These are phyloP conservation scores for Drosophila neocordata DNA, from an alignment of 1,140 invertebrate genomes.

Conservation along the genomic window DNA sequence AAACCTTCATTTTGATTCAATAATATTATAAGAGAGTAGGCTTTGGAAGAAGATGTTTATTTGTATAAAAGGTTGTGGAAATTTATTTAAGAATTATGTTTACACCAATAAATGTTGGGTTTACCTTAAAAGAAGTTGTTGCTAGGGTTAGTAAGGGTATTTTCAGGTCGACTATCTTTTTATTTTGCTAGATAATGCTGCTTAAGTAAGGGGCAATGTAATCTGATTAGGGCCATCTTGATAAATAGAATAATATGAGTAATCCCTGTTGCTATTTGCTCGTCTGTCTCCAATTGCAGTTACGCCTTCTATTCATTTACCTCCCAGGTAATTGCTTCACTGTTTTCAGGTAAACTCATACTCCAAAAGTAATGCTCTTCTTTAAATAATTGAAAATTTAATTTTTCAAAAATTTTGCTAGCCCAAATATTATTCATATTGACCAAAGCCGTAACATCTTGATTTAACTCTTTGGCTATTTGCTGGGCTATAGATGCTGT, in stretches of 20 bases:
- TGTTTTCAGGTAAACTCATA: conserved; percentile 37
- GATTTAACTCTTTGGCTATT: conserved; percentile 45
- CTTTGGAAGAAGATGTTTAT: not conserved
- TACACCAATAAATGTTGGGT: not conserved
- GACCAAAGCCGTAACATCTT: conserved; percentile 61
- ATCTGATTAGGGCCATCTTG: not conserved
- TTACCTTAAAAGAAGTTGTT: not conserved
- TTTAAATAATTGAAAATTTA: conserved; percentile 35
- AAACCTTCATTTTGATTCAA: not conserved
- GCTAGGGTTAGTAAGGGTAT: not conserved
- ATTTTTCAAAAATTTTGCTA: conserved; percentile 51
- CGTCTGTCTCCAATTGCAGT: not conserved
- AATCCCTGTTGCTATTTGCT: not conserved
- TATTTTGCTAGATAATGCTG: not conserved
- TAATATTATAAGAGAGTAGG: not conserved
- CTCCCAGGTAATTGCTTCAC: conserved; percentile 35
- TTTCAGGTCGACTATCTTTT: not conserved
- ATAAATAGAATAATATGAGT: not conserved
- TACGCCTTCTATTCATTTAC: conserved; percentile 27
- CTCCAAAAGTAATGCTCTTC: conserved; percentile 60
- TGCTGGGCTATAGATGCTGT: conserved; percentile 45
- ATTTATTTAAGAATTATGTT: not conserved
- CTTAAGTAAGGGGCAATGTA: not conserved
- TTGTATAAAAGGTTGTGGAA: too few species aligned
- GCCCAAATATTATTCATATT: conserved; percentile 49